Evolutionary conservation across 2,113 vertebrate genomes (phyloP), one percentile per base, ranked within the genome.

Genomic region (Plecturocebus donacophilus): DNA sequence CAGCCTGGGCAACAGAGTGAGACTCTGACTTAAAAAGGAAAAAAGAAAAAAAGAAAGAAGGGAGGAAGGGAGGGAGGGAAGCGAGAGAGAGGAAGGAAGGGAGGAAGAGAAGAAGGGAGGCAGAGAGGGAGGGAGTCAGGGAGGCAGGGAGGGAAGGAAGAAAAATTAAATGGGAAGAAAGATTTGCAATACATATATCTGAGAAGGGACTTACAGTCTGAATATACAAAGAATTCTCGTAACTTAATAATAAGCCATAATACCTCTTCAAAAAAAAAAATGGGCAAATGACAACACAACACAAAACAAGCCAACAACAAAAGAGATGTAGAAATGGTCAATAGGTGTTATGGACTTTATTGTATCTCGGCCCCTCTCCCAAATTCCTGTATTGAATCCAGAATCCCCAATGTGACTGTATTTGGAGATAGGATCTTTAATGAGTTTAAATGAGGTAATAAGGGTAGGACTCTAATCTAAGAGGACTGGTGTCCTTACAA

Each of bases 221-320:
- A 75, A 79, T 38, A 87, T 35, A 84, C n/a, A 52, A 88, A 82
- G 16, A 87, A 95, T 16, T 54, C 25, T 77, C 54, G n/a, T 11
- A 76, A n/a, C 68, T 96, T 68, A 94, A 32, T 56, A 73, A 80
- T 90, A 91, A 82, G 14, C 32, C 19, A 83, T 20, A 85, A 6
- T 90, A 45, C 27, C 35, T 17, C 68, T 92, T 25, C 32, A 70
- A 70, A 93, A 91, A 70, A 93, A 91, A 94, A 64, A 94, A 71
- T 35, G 49, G 73, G 27, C 54, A 89, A 93, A 75, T 47, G 56
- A 75, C 5, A 42, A 30, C 14, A 85, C 38, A 70, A 81, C 80
- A 76, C 58, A 73, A 80, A 49, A 58, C 75, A 38, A 73, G 54
- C 47, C 21, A 52, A 79, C 75, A 88, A 32, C 25, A 92, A 20